phyloP scores from a whole-genome alignment of 2,888 invertebrate genomes.

The Aromia moschata region DNA sequence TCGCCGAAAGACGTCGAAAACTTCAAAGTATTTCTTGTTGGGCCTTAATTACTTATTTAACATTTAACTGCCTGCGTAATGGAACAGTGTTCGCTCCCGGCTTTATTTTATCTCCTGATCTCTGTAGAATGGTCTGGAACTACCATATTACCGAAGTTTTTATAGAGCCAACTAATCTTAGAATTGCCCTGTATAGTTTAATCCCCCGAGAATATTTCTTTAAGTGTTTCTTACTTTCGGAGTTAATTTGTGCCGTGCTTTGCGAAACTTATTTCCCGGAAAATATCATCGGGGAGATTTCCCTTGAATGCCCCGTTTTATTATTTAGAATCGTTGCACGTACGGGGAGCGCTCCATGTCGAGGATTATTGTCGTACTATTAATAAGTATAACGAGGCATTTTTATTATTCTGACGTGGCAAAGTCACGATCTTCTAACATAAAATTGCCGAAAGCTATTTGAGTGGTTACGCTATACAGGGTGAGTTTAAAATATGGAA shows the following conservation, averaged over 20 bases:
- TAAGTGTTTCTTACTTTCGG: constrained; percentile 44
- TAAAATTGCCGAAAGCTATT: too few relatives aligned
- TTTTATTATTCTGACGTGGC: too few relatives aligned
- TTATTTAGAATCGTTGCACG: constrained; percentile 19
- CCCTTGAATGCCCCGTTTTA: constrained; percentile 12
- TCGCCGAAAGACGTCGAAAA: constrained; percentile 43
- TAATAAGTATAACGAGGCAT: constrained; percentile 3
- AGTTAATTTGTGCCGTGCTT: constrained; percentile 37
- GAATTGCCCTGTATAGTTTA: constrained; percentile 44
- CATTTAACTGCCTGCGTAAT: constrained; percentile 58
- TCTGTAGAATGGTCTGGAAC: constrained; percentile 46
- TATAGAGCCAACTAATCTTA: constrained; percentile 47
- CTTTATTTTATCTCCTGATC: constrained; percentile 50
- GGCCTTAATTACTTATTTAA: constrained; percentile 57
- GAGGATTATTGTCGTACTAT: not conserved
- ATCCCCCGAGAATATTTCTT: constrained; percentile 45
- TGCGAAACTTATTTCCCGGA: constrained; percentile 14
- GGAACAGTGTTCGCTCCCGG: constrained; percentile 41
- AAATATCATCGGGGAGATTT: constrained; percentile 16
- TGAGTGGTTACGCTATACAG: too few relatives aligned
- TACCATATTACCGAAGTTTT: constrained; percentile 49
- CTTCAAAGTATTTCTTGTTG: constrained; percentile 45
- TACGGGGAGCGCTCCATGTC: not conserved
- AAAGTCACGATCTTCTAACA: too few relatives aligned
- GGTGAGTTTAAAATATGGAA: too few relatives aligned